Conservation (phyloP, 2,888 invertebrate genomes). For the Philonicus albiceps region DNA sequence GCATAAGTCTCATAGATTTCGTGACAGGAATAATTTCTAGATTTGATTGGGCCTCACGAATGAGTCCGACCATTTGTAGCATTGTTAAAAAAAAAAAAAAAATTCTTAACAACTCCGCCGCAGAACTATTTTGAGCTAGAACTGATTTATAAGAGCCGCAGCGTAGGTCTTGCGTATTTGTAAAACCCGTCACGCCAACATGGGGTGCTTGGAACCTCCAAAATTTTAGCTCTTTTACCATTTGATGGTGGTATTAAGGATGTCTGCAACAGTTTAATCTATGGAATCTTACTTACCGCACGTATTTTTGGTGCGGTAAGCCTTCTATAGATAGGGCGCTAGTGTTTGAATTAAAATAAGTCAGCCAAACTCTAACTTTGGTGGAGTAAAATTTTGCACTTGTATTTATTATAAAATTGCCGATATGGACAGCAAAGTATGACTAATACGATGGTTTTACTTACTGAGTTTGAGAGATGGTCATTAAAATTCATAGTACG, state of each 20-base stretch:
- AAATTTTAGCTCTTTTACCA: background rate
- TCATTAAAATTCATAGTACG: no score
- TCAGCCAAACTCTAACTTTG: background rate
- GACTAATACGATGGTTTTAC: no score
- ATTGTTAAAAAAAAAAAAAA: background rate
- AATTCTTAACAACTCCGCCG: background rate
- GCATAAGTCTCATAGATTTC: background rate
- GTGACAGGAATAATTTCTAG: background rate
- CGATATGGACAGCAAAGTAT: no score
- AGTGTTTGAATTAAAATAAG: background rate
- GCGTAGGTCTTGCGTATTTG: background rate
- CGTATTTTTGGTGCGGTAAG: background rate
- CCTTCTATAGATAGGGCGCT: background rate
- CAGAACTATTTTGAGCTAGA: background rate
- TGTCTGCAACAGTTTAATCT: background rate
- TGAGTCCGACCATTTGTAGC: background rate
- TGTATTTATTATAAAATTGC: background rate
- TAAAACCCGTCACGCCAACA: background rate
- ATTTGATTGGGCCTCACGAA: background rate
- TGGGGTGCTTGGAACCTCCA: background rate
- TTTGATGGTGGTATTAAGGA: background rate
- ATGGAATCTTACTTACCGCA: no score
- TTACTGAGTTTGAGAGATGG: no score
- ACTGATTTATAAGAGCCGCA: background rate
- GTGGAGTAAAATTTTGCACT: background rate